phyloP scores from a whole-genome alignment of 2,888 invertebrate species.

The Syrista parreyssii region DNA sequence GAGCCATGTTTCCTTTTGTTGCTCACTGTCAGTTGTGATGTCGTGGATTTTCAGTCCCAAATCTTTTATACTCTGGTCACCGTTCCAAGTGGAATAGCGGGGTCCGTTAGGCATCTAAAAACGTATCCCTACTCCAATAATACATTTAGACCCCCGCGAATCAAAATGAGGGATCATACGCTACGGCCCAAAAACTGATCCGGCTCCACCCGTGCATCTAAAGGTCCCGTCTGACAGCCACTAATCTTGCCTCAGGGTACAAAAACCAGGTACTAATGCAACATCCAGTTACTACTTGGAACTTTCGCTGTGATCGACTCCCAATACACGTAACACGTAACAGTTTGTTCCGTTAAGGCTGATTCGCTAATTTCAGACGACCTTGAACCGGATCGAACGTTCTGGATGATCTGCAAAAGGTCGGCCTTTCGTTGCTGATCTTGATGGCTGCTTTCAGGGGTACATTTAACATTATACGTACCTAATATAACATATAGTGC shows the following conservation, averaged over 20 bases:
- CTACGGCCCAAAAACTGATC: no score
- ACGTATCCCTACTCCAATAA: neutral
- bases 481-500: no score
- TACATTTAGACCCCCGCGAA: no score
- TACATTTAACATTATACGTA: no score
- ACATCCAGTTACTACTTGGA: neutral
- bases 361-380: neutral
- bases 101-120: neutral
- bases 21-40: neutral
- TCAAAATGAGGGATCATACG: no score
- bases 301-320: constrained; percentile 5
- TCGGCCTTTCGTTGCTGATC: neutral
- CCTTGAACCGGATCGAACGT: neutral
- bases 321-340: neutral
- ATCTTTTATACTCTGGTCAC: neutral
- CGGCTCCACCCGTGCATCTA: no score
- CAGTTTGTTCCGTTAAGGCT: neutral
- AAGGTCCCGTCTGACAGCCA: no score
- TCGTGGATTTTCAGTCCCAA: neutral
- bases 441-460: no score
- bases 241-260: no score
- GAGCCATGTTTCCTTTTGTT: no score
- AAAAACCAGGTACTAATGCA: no score
- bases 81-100: neutral
- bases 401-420: neutral